phyloP scores from a whole-genome alignment of 2,113 vertebrate species.

The Haplotaxodon microlepis region DNA sequence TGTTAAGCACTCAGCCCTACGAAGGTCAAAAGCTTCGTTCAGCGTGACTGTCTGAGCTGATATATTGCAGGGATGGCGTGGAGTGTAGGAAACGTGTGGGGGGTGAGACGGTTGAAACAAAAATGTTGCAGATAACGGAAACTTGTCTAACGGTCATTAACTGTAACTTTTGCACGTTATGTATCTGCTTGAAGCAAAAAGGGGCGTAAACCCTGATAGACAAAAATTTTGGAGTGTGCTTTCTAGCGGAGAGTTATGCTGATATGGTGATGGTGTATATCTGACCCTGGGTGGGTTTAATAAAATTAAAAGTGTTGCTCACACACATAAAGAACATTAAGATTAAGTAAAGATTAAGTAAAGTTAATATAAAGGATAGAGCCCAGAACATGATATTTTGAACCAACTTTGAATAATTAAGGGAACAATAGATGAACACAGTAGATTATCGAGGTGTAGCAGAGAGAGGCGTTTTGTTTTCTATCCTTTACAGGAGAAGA shows the following conservation, averaged over 20 bases:
- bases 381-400: too few species aligned
- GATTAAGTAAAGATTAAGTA: background rate
- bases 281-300: accelerated
- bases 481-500: too few species aligned
- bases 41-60: accelerated
- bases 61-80: accelerated
- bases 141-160: accelerated
- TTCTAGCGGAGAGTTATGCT: accelerated
- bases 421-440: too few species aligned
- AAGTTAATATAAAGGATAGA: too few species aligned
- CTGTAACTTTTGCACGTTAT: accelerated
- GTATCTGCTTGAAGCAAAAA: background rate
- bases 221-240: accelerated
- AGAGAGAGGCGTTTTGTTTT: too few species aligned
- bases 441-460: too few species aligned
- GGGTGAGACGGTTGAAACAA: too few species aligned
- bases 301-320: background rate
- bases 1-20: accelerated
- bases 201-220: background rate
- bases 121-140: too few species aligned
- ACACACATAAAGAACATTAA: background rate
- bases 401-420: too few species aligned
- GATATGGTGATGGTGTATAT: background rate
- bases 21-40: background rate
- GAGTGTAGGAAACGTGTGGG: background rate